phyloP scores from a whole-genome alignment of 2,888 invertebrate genomes.

The Synanthedon myopaeformis region DNA sequence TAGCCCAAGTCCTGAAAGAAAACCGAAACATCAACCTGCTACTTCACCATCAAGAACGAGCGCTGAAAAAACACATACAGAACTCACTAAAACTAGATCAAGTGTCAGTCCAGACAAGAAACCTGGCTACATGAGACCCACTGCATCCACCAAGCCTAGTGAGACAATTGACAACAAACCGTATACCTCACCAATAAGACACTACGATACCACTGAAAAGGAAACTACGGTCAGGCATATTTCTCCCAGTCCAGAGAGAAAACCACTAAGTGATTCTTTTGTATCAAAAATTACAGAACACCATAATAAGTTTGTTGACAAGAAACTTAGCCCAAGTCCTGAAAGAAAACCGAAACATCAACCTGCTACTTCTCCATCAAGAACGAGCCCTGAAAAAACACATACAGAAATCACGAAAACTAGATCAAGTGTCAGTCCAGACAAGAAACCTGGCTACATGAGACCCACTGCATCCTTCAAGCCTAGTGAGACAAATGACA shows the following conservation, averaged over 20 bases:
- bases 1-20: conserved; percentile 31
- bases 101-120: conserved; percentile 24
- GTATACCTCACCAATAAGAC: conserved; percentile 11
- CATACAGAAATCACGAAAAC: conserved; percentile 6
- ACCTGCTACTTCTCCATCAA: not conserved
- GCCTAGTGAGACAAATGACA: conserved; percentile 8
- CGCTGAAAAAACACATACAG: conserved; percentile 15
- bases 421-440: conserved; percentile 18
- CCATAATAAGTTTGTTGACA: conserved; percentile 49
- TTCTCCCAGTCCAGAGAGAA: conserved; percentile 20
- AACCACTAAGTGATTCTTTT: not conserved
- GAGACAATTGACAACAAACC: conserved; percentile 7
- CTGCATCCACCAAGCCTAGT: conserved; percentile 18
- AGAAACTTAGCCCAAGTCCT: conserved; percentile 37
- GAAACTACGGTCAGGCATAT: conserved; percentile 19
- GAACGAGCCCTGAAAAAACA: conserved; percentile 17
- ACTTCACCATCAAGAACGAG: conserved; percentile 7
- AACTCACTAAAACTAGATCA: conserved; percentile 4
- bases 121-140: conserved; percentile 42
- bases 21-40: conserved; percentile 9
- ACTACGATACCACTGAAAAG: conserved; percentile 13
- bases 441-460: conserved; percentile 38
- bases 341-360: conserved; percentile 10
- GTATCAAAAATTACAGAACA: conserved; percentile 27
- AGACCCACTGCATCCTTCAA: conserved; percentile 27